Base-by-base conservation (phyloP, 1,140 invertebrate species). In the Cryptotermes secundus region DNA sequence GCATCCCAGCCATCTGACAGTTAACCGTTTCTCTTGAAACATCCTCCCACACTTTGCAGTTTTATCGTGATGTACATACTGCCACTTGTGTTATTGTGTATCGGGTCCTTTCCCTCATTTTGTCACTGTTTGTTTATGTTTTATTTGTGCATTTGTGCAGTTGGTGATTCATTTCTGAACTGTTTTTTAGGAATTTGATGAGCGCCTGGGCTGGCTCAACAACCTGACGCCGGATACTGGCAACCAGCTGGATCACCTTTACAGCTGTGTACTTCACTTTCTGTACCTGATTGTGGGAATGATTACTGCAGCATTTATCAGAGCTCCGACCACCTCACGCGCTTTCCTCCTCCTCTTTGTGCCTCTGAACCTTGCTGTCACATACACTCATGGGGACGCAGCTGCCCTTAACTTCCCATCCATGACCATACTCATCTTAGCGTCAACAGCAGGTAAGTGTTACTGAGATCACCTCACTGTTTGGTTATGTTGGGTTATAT, bases 221-320 rank as follows among this genome's bases (percentile, higher is more conserved):
- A 31, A 34, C 12, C 34, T 83, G 34, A n/a, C 72, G 14, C 53
- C 53, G 10, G 83, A 12, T 26, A 49, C 83, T 34, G 83, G 83
- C 31, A 36, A 35, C 26, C 80, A 81, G 80, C 6, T 81, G 42
- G 80, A 35, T 26, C 80, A 34, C 14, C 26, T 81, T 4, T 81
- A 81, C 31, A 81, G 35, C 35, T 81, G 80, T 81, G 35, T 81
- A 34, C 80, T 83, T 24, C 83, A 83, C 34, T 26, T 36, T 34
- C 31, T 83, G 45, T 83, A 65, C 53, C 59, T 83, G 31, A 22
- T 83, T 22, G 19, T 83, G 16, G 83, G 83, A 7, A 83, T 83
- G 83, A 83, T 83, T 3, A 34, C 83, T 10, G 34, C 53, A 22
- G 26, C 83, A n/a, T 83, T 49, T 38, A 22, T 83, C 10, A 4